Evolutionary conservation across 1,140 invertebrate genomes (phyloP), one percentile per base, ranked within the genome.

Genomic region (Drosophila auraria): DNA sequence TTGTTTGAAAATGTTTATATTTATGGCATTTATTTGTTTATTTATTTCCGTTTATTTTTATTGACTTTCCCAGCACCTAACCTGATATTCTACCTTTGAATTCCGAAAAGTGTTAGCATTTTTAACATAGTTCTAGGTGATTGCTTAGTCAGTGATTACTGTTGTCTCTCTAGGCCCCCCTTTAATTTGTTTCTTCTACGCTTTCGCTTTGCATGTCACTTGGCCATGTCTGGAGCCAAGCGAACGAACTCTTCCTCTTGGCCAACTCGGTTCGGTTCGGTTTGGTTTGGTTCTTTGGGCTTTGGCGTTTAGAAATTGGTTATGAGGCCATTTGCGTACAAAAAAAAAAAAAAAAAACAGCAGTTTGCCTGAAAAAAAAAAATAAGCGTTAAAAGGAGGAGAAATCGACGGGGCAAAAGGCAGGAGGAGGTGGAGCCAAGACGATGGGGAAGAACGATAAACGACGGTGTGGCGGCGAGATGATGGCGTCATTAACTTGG

Each of bases 161-260:
- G 63, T 69, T 40, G 14, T 17, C 38, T 30, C 20, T 38, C 30
- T 1, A 23, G 20, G 20, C 40, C 50, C 50, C 50, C 60, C 61
- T 62, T 49, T 40, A 57, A 40, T 40, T 57, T 20, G 54, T 40
- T 57, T 40, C 54, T 38, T 57, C 38, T 6, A 57, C 71, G 64
- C 62, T 60, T 61, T 68, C 49, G 44, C 45, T 60, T 76, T 70
- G 84, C 84, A 89, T 89, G 84, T 89, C 84, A 89, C 78, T 84
- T 90, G 84, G 82, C 78, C 84, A 83, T 87, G 78, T 87, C 78
- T 57, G 54, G 54, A 56, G 53, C 33, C 53, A 15, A 38, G 9
- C 64, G 27, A 30, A 30, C 27, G 66, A 87, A 66, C 73, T 78
- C 79, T 86, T 78, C 65, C 56, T 47, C 69, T 69, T 80, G 64